Evolutionary conservation across 1,140 invertebrate species (phyloP), one percentile per base, ranked within the genome.

Genomic region (Drosophila kepulauana): DNA sequence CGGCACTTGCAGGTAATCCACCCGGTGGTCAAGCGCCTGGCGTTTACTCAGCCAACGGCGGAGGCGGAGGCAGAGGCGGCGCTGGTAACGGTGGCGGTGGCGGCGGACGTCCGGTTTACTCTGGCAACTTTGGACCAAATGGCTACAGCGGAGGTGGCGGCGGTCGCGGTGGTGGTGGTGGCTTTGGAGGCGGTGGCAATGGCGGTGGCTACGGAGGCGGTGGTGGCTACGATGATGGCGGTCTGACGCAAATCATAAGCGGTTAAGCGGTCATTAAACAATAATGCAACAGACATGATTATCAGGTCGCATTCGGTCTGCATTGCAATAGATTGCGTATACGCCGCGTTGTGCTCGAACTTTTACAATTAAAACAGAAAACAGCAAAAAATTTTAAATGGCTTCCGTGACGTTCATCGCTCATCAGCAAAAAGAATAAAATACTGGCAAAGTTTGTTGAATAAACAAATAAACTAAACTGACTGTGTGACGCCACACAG

Each of bases 1-100:
- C 46, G 56, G 3, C 30, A 49, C 51, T 84, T 30, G 6, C 81
- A 87, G 84, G 84, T 84, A 87, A 87, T 84, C 84, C 84, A 3
- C 84, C 84, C 13, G 70, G 64, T 46, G 84, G 84, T 38, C 84
- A 88, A 63, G 80, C 62, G 1, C 84, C 84, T 1, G 84, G 84
- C 43, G 41, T 87, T 16, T 87, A 87, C 35, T 64, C 82, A 28
- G 82, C 65, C 28, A 58, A 45, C 16, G 70, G 75, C 8, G 72
- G 78, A 0, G 64, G 56, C 13, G 46, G 62, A 1, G 56, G 61
- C 30, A 10, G 8, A 7, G 78, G 79, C 6, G 79, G 74, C 0
- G 62, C 48, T n/a, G 65, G 64, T 4, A 67, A 59, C 7, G 78
- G 82, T 1, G 41, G 82, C 41, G 67, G 82, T 6, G 78, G 82